phyloP scores from a whole-genome alignment of 2,888 invertebrate genomes.

The Sinopyrophorus schimmeli region DNA sequence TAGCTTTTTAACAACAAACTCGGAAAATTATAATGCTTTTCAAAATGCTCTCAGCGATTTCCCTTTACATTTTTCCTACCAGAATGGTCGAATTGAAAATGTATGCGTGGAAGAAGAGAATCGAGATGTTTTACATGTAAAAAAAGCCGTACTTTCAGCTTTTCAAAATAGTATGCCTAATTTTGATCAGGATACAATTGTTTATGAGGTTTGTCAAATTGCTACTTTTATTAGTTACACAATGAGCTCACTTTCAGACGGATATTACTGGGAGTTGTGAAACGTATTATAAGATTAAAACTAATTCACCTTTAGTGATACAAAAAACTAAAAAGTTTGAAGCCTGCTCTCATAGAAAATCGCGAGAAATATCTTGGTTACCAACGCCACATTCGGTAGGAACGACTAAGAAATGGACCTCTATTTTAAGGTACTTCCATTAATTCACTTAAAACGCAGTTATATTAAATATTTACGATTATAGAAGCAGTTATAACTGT shows the following conservation, averaged over 20 bases:
- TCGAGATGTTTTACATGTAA: slow-evolving; percentile 33
- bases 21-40: not conserved
- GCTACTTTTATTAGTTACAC: too few relatives aligned
- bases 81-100: slow-evolving; percentile 37
- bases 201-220: slow-evolving; percentile 30
- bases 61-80: slow-evolving; percentile 35
- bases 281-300: slow-evolving; percentile 31
- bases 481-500: slow-evolving; percentile 35
- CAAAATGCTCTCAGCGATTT: slow-evolving; percentile 14
- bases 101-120: slow-evolving; percentile 31
- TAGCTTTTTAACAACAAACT: too few relatives aligned
- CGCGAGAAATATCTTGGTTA: slow-evolving; percentile 36
- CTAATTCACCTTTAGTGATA: slow-evolving; percentile 16
- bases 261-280: slow-evolving; percentile 38
- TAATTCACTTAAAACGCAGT: not conserved
- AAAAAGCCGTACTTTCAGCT: slow-evolving; percentile 35
- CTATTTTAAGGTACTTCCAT: slow-evolving; percentile 29
- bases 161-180: slow-evolving; percentile 37
- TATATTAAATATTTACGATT: slow-evolving; percentile 13
- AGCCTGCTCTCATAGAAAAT: slow-evolving; percentile 35
- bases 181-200: slow-evolving; percentile 22
- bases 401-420: slow-evolving; percentile 27
- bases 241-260: slow-evolving; percentile 28
- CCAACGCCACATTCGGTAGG: slow-evolving; percentile 29
- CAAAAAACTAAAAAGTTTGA: slow-evolving; percentile 36